These are phyloP conservation scores for Merodon equestris DNA, from an alignment of 2,888 invertebrate genomes.

Conservation along the genomic window DNA sequence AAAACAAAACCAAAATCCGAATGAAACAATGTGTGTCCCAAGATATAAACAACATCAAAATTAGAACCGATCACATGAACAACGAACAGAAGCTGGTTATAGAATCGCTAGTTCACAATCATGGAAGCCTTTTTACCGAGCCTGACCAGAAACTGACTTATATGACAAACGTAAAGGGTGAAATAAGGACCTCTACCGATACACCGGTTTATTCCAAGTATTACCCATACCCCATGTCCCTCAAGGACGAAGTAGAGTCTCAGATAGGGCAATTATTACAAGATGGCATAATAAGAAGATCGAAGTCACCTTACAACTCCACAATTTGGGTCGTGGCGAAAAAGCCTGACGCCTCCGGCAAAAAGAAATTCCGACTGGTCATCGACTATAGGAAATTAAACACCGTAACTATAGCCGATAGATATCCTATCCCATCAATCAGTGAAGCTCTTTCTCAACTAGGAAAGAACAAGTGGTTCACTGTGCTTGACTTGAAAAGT, in stretches of 20 bases:
- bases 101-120: slow-evolving; percentile 4
- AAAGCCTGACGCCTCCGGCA: slow-evolving; percentile 22
- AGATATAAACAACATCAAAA: slow-evolving; percentile 10
- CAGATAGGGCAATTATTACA: slow-evolving; percentile 31
- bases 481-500: too few species aligned
- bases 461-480: too few species aligned
- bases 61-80: slow-evolving; percentile 15
- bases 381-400: slow-evolving; percentile 40
- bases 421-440: slow-evolving; percentile 24
- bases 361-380: slow-evolving; percentile 49
- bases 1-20: slow-evolving; percentile 1
- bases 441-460: slow-evolving; percentile 22
- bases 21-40: slow-evolving; percentile 7
- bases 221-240: slow-evolving; percentile 40
- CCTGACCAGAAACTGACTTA: slow-evolving; percentile 23
- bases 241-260: slow-evolving; percentile 41
- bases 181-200: slow-evolving; percentile 33
- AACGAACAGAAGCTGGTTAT: slow-evolving; percentile 4
- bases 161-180: slow-evolving; percentile 18
- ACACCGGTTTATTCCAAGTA: slow-evolving; percentile 37
- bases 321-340: slow-evolving; percentile 26
- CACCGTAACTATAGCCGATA: slow-evolving; percentile 24
- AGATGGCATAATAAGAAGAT: too few species aligned
- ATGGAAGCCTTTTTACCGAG: slow-evolving; percentile 18
- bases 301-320: slow-evolving; percentile 41